Percentiles rank a stretch among this genome's conserved stretches.
phyloP scores from a whole-genome alignment of 2,888 invertebrate species.

The Cotesia congregata region DNA sequence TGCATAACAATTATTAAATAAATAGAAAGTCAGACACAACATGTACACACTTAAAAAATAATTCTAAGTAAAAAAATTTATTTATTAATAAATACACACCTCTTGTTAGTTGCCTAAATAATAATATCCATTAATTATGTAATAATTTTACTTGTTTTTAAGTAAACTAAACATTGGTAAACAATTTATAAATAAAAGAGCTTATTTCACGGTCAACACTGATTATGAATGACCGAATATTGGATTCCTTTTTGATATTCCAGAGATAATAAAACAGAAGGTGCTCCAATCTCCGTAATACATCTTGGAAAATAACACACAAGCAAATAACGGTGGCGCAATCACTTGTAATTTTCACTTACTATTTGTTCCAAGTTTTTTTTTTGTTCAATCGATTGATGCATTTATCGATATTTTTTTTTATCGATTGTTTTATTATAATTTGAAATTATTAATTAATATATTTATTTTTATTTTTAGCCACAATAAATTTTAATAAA shows the following conservation, averaged over 20 bases:
- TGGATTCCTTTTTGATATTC: neutral
- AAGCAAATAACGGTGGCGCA: neutral
- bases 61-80: neutral
- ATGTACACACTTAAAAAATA: neutral
- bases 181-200: neutral
- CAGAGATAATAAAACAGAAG: neutral
- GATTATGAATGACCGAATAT: neutral
- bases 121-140: neutral
- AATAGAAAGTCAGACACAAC: neutral
- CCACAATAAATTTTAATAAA: no score
- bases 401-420: neutral
- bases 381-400: neutral
- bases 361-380: neutral
- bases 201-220: neutral
- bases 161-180: neutral
- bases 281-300: neutral
- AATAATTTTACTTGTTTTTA: neutral
- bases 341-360: neutral
- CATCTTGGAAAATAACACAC: neutral
- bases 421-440: neutral
- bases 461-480: neutral
- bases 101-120: neutral
- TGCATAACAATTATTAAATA: constrained; percentile 11
- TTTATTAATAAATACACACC: neutral
- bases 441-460: neutral